Evolutionary conservation across 2,888 invertebrate genomes (phyloP).

Genomic region (Sylvicola cinctus): DNA sequence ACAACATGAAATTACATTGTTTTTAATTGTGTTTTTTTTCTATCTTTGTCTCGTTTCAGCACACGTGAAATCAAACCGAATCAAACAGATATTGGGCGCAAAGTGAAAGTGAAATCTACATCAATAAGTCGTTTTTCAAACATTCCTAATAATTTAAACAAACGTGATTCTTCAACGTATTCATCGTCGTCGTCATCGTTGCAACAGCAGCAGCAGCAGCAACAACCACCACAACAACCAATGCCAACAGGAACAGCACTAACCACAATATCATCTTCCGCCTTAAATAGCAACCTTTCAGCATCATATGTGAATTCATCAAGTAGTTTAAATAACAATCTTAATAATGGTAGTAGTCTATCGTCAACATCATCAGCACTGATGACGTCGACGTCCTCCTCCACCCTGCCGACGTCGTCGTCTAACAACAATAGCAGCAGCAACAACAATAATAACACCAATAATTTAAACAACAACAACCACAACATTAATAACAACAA

Average conservation of each 20-base stretch:
- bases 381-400: constrained; percentile 10
- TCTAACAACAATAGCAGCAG: constrained; percentile 2
- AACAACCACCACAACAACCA: too few species aligned
- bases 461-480: background rate
- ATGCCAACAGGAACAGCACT: constrained; percentile 3
- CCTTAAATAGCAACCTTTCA: too few species aligned
- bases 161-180: constrained; percentile 9
- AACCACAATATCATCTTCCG: constrained; percentile 1
- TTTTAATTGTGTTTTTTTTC: background rate
- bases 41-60: constrained; percentile 31
- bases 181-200: background rate
- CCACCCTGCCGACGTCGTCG: constrained; percentile 9
- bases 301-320: background rate
- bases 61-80: constrained; percentile 86
- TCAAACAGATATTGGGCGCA: constrained; percentile 72
- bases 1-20: background rate
- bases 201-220: background rate
- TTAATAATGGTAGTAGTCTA: constrained; percentile 3
- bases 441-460: constrained; percentile 4
- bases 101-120: constrained; percentile 52
- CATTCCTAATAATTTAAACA: constrained; percentile 17
- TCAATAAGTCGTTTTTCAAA: constrained; percentile 13
- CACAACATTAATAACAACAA: constrained; percentile 3
- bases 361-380: constrained; percentile 18
- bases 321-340: constrained; percentile 4